A percentile compares a stretch with the other conserved stretches of the same genome.
Evolutionary conservation across 2,888 invertebrate genomes (phyloP).

Genomic region (Crioceris asparagi): DNA sequence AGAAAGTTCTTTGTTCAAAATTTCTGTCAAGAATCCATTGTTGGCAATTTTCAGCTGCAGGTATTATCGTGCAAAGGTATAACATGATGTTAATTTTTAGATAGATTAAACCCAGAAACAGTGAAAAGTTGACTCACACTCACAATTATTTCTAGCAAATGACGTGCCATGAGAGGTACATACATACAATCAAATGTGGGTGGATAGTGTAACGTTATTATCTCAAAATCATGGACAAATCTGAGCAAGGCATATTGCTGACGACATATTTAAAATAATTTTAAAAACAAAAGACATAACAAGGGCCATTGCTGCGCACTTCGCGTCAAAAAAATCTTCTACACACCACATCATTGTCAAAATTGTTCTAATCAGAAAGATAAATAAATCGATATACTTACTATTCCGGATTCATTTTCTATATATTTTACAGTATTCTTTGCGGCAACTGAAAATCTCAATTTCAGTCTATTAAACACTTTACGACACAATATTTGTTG

Average conservation of each 20-base stretch:
- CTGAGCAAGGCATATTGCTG: no score
- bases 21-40: no score
- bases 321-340: conserved; percentile 24
- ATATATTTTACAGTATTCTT: conserved; percentile 15
- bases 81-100: no score
- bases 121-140: not conserved
- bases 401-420: conserved; percentile 72
- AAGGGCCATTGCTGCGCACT: conserved; percentile 23
- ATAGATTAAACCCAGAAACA: no score
- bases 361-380: conserved; percentile 23
- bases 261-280: no score
- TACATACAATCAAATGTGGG: not conserved
- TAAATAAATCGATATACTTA: conserved; percentile 50
- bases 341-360: conserved; percentile 22
- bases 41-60: no score
- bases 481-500: conserved; percentile 20
- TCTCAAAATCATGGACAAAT: not conserved
- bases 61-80: no score
- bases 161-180: not conserved
- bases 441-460: conserved; percentile 8
- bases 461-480: conserved; percentile 18
- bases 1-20: conserved; percentile 1
- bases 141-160: not conserved
- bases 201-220: not conserved
- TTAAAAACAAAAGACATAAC: not conserved